Evolutionary conservation across 2,113 vertebrate species (phyloP).

Genomic region (Xiphophorus couchianus): DNA sequence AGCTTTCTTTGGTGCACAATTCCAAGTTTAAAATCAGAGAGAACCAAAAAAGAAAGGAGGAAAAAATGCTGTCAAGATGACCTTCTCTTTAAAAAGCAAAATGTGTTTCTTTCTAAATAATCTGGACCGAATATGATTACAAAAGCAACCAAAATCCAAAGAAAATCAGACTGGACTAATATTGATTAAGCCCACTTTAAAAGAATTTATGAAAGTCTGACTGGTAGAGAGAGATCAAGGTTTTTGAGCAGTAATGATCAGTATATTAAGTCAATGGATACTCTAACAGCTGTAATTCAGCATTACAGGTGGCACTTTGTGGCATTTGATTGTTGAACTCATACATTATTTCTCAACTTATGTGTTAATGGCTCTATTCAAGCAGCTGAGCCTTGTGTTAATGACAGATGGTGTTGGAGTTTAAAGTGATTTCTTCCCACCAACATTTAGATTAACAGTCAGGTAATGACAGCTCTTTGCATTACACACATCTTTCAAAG

Average conservation of each 20-base stretch:
- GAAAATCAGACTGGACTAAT: too few relatives aligned
- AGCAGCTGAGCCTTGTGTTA: conserved; percentile 10
- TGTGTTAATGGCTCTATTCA: background rate
- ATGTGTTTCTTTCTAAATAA: too few relatives aligned
- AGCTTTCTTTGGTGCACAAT: background rate
- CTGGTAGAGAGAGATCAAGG: too few relatives aligned
- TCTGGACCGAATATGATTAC: too few relatives aligned
- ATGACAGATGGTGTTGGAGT: background rate
- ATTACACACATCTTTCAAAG: conserved; percentile 1
- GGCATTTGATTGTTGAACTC: background rate
- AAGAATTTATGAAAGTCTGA: too few relatives aligned
- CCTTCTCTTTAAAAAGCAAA: too few relatives aligned
- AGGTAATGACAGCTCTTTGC: conserved; percentile 5
- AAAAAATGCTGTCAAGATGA: too few relatives aligned
- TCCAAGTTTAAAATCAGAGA: background rate
- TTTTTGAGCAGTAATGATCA: too few relatives aligned
- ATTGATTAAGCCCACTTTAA: too few relatives aligned
- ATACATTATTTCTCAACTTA: background rate
- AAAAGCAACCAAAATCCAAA: too few relatives aligned
- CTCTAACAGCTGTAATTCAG: background rate
- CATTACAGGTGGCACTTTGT: background rate
- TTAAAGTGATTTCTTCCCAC: background rate
- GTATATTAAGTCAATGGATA: background rate
- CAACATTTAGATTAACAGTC: background rate
- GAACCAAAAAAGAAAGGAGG: background rate